Base-by-base conservation (phyloP, 2,113 vertebrate species). In the Cochlearius cochlearius region DNA sequence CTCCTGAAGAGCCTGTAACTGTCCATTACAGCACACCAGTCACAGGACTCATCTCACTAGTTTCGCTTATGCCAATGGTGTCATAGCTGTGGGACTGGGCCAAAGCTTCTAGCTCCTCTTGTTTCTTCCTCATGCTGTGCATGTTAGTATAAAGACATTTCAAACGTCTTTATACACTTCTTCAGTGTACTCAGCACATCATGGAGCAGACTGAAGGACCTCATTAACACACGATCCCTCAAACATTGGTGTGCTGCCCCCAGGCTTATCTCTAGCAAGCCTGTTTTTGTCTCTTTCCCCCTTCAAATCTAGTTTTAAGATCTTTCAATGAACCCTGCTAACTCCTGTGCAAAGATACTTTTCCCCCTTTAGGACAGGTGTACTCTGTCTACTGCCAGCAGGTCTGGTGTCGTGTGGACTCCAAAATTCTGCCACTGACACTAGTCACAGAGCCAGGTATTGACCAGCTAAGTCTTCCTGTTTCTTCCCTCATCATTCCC, bases 191-290 rank as follows among this genome's bases (percentile, higher is more conserved):
- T 47, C 19, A 59, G 30, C 11, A 59, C 10, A 25, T 38, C 2
- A 9, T 39, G 25, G 38, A 69, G 21, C 3, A 69, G 43, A 41
- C 8, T 41, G 38, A 78, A 73, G 12, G 15, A 64, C 15, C 13
- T 23, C 1, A 1, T 11, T 41, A 77, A 5, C 4, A 39, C 12
- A 58, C 4, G 0, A 3, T 18, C 15, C 11, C 5, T 69, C 45
- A 43, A 55, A 43, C 11, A 30, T 1, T 22, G 11, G 1, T 13
- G 7, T 39, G 12, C 11, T 5, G 1, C 41, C 15, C 10, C 34
- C 21, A 39, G 30, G 15, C 5, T 49, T 50, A 25, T 32, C 27
- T 64, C 32, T 55, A 55, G 12, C 4, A 3, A 63, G 6, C 6
- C 27, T 50, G 9, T 1, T 66, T 74, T 66, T 36, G 56, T 12